These are phyloP conservation scores for Menidia menidia DNA, from an alignment of 2,797 vertebrate genomes.

Conservation along the genomic window DNA sequence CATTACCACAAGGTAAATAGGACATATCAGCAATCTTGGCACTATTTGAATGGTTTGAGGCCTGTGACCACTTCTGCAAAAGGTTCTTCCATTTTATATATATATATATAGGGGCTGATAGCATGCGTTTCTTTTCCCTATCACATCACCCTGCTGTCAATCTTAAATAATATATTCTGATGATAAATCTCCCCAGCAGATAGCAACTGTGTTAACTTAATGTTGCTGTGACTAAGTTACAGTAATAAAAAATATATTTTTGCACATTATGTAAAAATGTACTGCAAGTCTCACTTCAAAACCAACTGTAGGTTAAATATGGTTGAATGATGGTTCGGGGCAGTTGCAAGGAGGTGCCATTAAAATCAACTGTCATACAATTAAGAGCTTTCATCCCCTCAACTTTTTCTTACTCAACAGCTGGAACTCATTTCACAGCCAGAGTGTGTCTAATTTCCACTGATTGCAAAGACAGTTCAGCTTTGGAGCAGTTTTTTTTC, in stretches of 20 bases:
- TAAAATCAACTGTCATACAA: constrained; percentile 76
- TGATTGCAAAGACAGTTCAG: constrained; percentile 66
- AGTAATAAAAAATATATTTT: constrained; percentile 76
- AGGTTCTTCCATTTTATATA: constrained; percentile 69
- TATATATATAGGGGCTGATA: constrained; percentile 44
- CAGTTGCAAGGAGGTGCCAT: constrained; percentile 55
- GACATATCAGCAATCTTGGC: constrained; percentile 80
- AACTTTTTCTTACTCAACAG: constrained; percentile 46
- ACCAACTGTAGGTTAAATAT: constrained; percentile 65
- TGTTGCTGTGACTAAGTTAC: constrained; percentile 78
- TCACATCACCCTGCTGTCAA: constrained; percentile 56
- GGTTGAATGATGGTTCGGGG: constrained; percentile 47
- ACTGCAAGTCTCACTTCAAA: constrained; percentile 63
- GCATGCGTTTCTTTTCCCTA: constrained; percentile 26
- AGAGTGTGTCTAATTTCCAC: constrained; percentile 69
- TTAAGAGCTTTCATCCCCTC: constrained; percentile 48
- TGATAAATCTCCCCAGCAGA: constrained; percentile 65
- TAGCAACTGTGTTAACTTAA: constrained; percentile 62
- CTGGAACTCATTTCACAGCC: constrained; percentile 75
- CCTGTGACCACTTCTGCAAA: constrained; percentile 59
- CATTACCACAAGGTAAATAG: constrained; percentile 80
- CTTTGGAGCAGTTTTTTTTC: constrained; percentile 47
- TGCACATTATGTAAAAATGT: constrained; percentile 60
- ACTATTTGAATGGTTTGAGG: constrained; percentile 74
- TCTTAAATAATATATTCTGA: constrained; percentile 74